Conservation (phyloP, 1,140 invertebrate genomes). For the Rhopalosiphum maidis region DNA sequence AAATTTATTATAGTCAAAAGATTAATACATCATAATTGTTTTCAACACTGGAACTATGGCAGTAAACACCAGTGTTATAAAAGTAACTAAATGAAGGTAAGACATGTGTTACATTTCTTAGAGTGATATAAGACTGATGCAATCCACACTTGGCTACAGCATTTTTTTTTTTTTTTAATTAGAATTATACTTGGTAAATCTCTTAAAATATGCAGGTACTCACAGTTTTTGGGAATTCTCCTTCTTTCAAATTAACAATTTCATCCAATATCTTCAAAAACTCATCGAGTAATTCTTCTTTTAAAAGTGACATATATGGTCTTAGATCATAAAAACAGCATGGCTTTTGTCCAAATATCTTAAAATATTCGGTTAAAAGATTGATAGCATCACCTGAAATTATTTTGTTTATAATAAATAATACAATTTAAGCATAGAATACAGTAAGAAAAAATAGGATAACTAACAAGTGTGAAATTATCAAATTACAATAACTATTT, state of each 20-base stretch:
- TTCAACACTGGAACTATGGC: neutral
- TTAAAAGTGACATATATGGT: slow-evolving; percentile 69
- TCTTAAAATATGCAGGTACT: neutral
- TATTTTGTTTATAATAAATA: neutral
- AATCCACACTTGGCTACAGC: neutral
- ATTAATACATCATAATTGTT: neutral
- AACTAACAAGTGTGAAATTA: neutral
- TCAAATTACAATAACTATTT: neutral
- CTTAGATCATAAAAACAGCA: slow-evolving; percentile 82
- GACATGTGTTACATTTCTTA: neutral
- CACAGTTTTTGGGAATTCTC: slow-evolving; percentile 59
- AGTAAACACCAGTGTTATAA: neutral
- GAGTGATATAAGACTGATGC: neutral
- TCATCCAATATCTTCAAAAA: slow-evolving; percentile 60
- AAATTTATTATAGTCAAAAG: neutral
- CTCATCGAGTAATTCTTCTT: slow-evolving; percentile 57
- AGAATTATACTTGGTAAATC: neutral
- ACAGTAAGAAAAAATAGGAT: neutral
- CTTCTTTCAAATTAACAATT: slow-evolving; percentile 59
- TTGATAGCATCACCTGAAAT: slow-evolving; percentile 67
- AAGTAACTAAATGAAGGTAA: neutral
- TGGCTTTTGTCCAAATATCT: slow-evolving; percentile 81
- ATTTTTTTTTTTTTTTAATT: neutral
- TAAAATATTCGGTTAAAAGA: slow-evolving; percentile 79
- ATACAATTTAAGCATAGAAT: neutral